phyloP scores from a whole-genome alignment of 2,797 vertebrate genomes.

The Girardinus metallicus region DNA sequence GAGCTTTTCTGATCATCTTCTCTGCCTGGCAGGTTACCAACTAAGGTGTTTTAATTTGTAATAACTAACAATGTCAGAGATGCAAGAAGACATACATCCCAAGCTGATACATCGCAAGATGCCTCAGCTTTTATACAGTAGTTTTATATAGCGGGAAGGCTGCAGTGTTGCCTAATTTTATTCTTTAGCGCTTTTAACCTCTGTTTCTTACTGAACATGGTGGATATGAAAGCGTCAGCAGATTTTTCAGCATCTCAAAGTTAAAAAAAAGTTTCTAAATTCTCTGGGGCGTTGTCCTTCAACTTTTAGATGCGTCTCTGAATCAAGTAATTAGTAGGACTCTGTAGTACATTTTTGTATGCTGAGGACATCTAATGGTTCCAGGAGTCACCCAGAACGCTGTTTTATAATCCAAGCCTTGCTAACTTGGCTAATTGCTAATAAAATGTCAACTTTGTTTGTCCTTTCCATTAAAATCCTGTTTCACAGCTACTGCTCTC shows the following conservation, averaged over 20 bases:
- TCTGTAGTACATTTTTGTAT: neutral
- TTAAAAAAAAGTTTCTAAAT: neutral
- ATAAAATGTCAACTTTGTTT: neutral
- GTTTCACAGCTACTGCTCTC: neutral
- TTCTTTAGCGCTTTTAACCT: neutral
- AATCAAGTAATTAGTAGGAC: neutral
- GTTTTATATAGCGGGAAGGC: neutral
- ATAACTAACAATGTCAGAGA: neutral
- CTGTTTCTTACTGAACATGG: neutral
- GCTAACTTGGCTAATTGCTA: neutral
- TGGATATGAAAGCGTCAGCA: neutral
- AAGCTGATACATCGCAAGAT: neutral
- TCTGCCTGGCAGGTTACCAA: neutral
- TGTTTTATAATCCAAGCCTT: neutral
- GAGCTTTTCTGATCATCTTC: neutral
- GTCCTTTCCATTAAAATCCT: neutral
- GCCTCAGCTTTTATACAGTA: neutral
- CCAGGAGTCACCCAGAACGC: neutral
- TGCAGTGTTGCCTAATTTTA: neutral
- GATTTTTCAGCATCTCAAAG: neutral
- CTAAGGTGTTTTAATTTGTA: constrained; percentile 3
- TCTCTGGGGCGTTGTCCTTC: neutral
- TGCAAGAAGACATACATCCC: neutral
- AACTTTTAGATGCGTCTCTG: neutral
- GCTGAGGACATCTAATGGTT: neutral